Percentiles rank a stretch among this genome's conserved stretches.
phyloP scores from a whole-genome alignment of 2,113 vertebrate species.

The Ovibos moschatus region DNA sequence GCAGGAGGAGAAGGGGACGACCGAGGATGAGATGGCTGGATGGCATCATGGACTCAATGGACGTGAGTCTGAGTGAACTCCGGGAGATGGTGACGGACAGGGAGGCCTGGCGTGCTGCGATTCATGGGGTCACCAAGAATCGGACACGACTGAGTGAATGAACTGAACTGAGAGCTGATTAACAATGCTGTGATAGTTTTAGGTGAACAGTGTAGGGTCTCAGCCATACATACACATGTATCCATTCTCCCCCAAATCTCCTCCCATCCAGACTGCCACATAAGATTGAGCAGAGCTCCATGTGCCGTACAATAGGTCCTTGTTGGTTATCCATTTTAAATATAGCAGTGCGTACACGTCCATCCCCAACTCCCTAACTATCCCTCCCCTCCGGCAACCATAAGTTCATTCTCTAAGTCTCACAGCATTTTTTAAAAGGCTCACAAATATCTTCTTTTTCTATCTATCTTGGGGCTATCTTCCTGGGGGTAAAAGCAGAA shows the following conservation, averaged over 20 bases:
- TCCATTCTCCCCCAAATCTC: neutral
- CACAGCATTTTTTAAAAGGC: neutral
- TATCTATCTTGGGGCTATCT: neutral
- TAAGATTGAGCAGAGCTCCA: neutral
- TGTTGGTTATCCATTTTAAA: neutral
- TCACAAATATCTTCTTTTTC: neutral
- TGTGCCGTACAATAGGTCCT: neutral
- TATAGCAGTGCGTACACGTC: neutral
- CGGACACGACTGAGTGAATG: no score
- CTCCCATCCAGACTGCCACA: neutral
- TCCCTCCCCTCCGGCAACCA: neutral
- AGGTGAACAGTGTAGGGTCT: neutral
- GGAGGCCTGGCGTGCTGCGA: no score
- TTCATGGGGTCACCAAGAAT: no score
- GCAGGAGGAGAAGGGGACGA: no score
- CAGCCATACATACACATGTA: neutral
- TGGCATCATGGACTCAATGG: no score
- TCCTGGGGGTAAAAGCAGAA: neutral
- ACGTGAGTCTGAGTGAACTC: no score
- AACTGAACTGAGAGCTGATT: neutral
- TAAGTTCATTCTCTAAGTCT: neutral
- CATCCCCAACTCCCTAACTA: neutral
- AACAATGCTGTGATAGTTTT: neutral
- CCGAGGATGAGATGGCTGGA: no score
- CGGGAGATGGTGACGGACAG: no score